Percentiles rank a stretch among this genome's conserved stretches.
Conservation (phyloP, 2,888 invertebrate species). For the Sepiola atlantica region DNA sequence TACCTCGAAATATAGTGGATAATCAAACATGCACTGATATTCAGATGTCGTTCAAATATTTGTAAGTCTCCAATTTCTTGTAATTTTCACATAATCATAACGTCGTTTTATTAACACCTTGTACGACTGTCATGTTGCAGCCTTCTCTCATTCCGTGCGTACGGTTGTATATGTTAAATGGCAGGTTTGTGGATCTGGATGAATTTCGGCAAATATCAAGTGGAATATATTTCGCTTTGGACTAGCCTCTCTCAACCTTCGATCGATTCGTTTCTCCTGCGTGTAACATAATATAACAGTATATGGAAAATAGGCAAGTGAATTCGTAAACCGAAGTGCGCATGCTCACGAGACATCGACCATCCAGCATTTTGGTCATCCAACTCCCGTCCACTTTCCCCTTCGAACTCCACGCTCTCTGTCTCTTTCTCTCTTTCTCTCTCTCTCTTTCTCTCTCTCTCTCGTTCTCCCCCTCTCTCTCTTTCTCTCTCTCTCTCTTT, state of each 20-base stretch:
- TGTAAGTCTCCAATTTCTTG: background rate
- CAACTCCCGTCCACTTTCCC: background rate
- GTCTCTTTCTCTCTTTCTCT: background rate
- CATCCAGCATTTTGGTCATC: background rate
- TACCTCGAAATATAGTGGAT: background rate
- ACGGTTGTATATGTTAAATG: background rate
- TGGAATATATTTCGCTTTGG: background rate
- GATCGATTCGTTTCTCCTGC: background rate
- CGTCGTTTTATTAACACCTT: accelerated
- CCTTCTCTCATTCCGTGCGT: background rate
- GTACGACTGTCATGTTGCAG: background rate
- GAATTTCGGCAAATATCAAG: background rate
- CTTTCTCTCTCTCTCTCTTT: too few species aligned
- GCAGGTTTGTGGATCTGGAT: background rate
- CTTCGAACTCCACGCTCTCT: background rate
- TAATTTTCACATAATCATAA: background rate
- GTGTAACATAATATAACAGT: background rate
- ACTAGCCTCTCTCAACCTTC: background rate
- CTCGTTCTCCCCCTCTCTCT: too few species aligned
- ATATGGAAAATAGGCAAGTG: slow-evolving; percentile 1
- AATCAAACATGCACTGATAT: background rate
- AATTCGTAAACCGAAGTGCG: background rate
- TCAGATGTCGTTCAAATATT: background rate
- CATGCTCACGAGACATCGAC: background rate
- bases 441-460: background rate